Conservation (phyloP, 2,113 vertebrate genomes). For the Microtus montanus region DNA sequence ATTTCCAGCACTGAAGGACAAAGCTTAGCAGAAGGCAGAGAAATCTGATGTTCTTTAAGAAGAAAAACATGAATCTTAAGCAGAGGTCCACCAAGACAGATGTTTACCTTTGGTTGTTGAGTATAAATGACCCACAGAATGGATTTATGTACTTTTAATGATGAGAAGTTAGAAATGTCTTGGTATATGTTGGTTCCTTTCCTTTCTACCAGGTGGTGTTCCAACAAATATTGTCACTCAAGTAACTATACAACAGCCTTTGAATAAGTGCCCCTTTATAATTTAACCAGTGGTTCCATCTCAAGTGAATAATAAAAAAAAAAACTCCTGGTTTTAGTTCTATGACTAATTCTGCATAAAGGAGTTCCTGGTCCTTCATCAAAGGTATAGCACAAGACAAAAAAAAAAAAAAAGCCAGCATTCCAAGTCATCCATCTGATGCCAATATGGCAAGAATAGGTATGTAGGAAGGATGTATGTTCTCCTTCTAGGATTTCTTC, state of each 20-base stretch:
- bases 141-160: neutral
- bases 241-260: neutral
- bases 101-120: neutral
- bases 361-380: neutral
- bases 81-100: neutral
- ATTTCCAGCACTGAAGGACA: neutral
- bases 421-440: rapidly evolving
- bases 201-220: neutral
- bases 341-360: neutral
- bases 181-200: neutral
- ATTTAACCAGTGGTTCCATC: neutral
- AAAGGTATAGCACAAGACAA: neutral
- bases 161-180: neutral
- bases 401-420: neutral
- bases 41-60: neutral
- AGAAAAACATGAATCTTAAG: neutral
- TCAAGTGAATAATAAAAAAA: neutral
- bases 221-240: neutral
- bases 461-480: neutral
- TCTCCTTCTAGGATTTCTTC: neutral
- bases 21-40: neutral
- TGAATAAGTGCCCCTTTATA: neutral
- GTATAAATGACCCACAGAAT: neutral
- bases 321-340: neutral
- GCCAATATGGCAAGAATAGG: neutral